Conservation (phyloP, 2,888 invertebrate genomes). For the Cosmia trapezina region DNA sequence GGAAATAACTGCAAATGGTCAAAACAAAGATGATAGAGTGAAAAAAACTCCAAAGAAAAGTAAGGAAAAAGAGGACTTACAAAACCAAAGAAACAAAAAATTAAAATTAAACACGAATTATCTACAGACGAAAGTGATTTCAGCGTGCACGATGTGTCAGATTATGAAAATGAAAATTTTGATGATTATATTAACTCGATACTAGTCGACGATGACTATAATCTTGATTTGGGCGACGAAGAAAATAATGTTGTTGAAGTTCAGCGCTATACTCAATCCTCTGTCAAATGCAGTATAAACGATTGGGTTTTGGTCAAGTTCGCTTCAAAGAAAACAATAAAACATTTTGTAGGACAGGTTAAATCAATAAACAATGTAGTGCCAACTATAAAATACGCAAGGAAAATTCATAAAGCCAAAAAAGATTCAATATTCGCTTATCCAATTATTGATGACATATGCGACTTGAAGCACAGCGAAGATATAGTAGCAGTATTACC, state of each 20-base stretch:
- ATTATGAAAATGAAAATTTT: slow-evolving; percentile 9
- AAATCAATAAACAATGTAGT: slow-evolving; percentile 6
- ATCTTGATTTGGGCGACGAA: slow-evolving; percentile 6
- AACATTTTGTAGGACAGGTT: slow-evolving; percentile 9
- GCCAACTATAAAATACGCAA: slow-evolving; percentile 1
- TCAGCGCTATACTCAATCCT: slow-evolving; percentile 5
- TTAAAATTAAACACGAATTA: slow-evolving; percentile 3
- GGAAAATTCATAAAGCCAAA: background rate
- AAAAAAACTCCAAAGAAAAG: too few species aligned
- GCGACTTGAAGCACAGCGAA: slow-evolving; percentile 7
- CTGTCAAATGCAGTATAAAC: slow-evolving; percentile 6
- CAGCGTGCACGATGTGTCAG: slow-evolving; percentile 6
- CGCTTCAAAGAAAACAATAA: slow-evolving; percentile 13
- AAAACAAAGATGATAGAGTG: too few species aligned
- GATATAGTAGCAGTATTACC: slow-evolving; percentile 39
- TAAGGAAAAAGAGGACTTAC: too few species aligned
- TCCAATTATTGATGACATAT: background rate
- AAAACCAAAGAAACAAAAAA: too few species aligned
- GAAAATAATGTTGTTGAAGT: slow-evolving; percentile 8
- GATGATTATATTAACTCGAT: background rate
- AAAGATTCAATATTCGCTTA: background rate
- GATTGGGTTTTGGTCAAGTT: slow-evolving; percentile 5
- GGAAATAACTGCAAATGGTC: too few species aligned
- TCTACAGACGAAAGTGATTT: slow-evolving; percentile 4
- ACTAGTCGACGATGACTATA: slow-evolving; percentile 2